phyloP scores from a whole-genome alignment of 53 echinoderm and acorn worm species.

The Echinarachnius parma region DNA sequence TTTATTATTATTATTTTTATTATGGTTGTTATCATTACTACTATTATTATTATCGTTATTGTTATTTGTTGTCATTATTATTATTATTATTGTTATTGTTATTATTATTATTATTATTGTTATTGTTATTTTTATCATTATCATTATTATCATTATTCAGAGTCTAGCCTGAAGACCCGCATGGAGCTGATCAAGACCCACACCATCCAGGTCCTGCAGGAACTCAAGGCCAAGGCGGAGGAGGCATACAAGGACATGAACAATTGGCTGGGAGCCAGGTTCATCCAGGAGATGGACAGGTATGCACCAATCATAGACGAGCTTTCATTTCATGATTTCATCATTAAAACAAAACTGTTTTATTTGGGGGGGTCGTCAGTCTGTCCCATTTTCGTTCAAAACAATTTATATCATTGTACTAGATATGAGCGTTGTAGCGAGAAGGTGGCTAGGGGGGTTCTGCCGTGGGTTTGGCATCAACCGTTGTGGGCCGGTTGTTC shows the following conservation, averaged over 20 bases:
- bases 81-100: neutral
- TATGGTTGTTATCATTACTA: neutral
- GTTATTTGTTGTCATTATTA: neutral
- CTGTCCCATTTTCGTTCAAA: too few relatives aligned
- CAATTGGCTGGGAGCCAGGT: constrained; percentile 91
- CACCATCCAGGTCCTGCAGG: constrained; percentile 82
- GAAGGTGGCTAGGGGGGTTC: too few relatives aligned
- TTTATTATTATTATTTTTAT: neutral
- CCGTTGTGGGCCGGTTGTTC: too few relatives aligned
- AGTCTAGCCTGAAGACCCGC: constrained; percentile 74
- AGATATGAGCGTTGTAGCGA: too few relatives aligned
- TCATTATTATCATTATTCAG: constrained; percentile 18
- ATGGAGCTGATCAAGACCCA: constrained; percentile 94
- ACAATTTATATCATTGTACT: too few relatives aligned
- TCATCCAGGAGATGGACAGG: constrained; percentile 92
- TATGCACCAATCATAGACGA: constrained; percentile 19
- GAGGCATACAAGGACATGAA: constrained; percentile 92
- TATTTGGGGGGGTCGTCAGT: neutral
- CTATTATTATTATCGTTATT: neutral
- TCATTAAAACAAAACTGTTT: neutral
- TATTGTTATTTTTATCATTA: neutral
- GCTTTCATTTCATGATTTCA: neutral
- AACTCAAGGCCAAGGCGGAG: constrained; percentile 81
- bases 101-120: neutral
- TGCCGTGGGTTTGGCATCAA: too few relatives aligned